These are phyloP conservation scores for Centrocercus urophasianus DNA, from an alignment of 2,113 vertebrate species.

Conservation along the genomic window DNA sequence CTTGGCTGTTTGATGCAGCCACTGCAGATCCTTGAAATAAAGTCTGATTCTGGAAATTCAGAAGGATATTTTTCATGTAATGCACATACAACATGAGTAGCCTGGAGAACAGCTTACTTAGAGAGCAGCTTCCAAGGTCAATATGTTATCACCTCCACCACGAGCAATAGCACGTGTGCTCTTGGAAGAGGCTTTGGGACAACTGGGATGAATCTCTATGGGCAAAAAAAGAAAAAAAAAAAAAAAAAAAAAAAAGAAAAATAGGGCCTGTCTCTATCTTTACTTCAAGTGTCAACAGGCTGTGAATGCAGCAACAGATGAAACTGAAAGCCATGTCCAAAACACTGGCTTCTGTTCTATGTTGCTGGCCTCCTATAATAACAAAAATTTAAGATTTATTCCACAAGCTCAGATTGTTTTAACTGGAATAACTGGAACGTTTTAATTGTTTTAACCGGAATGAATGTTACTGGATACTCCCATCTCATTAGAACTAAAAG, in stretches of 20 bases:
- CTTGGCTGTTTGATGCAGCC: neutral
- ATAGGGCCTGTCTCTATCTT: neutral
- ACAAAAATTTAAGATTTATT: accelerated
- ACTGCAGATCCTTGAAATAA: neutral
- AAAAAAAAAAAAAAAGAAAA: neutral
- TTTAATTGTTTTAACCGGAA: no score
- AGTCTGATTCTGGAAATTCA: neutral
- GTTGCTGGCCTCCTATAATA: neutral
- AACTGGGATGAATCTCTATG: neutral
- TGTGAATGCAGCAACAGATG: neutral
- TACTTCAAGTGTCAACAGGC: neutral
- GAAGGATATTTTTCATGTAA: neutral
- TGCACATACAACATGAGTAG: neutral
- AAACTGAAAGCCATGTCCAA: neutral
- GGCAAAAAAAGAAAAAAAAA: neutral
- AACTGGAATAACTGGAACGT: no score
- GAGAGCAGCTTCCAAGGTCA: neutral
- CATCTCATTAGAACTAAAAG: neutral
- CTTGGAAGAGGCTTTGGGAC: neutral
- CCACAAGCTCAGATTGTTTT: neutral
- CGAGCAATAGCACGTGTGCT: neutral
- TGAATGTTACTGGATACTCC: neutral
- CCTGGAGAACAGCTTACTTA: neutral
- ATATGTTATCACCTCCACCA: neutral
- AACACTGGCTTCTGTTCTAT: neutral